Percentiles rank a stretch among this genome's conserved stretches.
phyloP scores from a whole-genome alignment of 2,888 invertebrate genomes.

The Automeris io region DNA sequence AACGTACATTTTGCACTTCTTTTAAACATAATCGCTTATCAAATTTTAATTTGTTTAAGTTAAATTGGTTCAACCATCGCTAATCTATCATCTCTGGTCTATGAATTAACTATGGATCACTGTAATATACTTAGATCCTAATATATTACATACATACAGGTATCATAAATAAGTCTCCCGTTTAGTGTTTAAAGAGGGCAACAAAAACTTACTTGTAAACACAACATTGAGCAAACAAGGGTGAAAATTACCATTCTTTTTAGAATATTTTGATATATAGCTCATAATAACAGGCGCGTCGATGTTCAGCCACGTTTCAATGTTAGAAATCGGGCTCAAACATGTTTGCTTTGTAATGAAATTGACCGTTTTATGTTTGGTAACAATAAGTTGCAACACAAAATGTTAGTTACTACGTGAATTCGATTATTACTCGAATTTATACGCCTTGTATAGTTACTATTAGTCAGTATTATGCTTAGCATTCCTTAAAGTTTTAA shows the following conservation, averaged over 20 bases:
- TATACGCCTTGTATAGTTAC: no score
- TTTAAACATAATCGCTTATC: no score
- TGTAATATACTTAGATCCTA: no score
- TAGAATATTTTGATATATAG: conserved; percentile 72
- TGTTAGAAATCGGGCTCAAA: conserved; percentile 59
- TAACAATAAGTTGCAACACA: conserved; percentile 20
- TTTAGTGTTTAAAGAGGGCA: conserved; percentile 16
- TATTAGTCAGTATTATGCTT: no score
- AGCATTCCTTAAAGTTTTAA: no score
- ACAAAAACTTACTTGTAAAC: conserved; percentile 23
- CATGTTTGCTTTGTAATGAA: conserved; percentile 49
- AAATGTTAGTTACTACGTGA: conserved; percentile 22
- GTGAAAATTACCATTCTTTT: conserved; percentile 52
- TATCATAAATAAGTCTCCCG: no score
- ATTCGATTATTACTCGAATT: conserved; percentile 14
- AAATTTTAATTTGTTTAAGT: no score
- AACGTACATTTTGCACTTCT: no score
- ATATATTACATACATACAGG: no score
- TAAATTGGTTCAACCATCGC: no score
- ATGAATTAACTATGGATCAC: no score
- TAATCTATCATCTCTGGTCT: no score
- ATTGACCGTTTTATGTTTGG: conserved; percentile 44
- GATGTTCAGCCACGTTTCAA: conserved; percentile 41
- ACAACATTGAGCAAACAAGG: conserved; percentile 44
- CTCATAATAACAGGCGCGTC: conserved; percentile 58